Base-by-base conservation (phyloP, 2,797 vertebrate genomes). In the Chanos chanos region DNA sequence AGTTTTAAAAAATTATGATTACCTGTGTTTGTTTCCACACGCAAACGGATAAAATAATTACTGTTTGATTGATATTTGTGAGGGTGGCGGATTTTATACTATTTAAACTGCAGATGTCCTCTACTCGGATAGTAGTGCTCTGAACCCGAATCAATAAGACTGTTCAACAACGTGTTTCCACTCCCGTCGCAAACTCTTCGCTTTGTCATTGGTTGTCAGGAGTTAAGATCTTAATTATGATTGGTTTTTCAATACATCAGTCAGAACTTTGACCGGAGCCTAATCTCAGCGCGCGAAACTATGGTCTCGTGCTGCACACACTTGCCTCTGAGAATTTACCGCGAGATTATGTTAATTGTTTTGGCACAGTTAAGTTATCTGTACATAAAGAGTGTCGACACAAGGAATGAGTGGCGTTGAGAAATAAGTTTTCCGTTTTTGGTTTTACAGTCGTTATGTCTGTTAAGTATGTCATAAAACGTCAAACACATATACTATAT, bases 241-340 rank as follows among this genome's bases (percentile, higher is more conserved):
- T 87, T 82, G 84, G 89, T 0, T 19, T 0, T 1, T 0, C 4
- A 0, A 4, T 37, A 36, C 65, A 80, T 85, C 87, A 44, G 47
- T 87, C 72, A 37, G 0, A 0, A 36, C 13, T 56, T 66, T 73
- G 81, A 80, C 70, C 79, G 88, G 87, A 80, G 83, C 84, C 85
- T 84, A 81, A 71, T 22, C 63, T 78, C 81, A 91, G 90, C 89
- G 89, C 90, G 90, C 89, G 90, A 92, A 91, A 92, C 61, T 56
- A 72, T 73, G 70, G 59, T 90, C 89, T 89, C 90, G 89, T 85
- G 80, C 60, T 53, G 55, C 80, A 72, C 79, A 64, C 79, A 82
- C 74, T 77, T 31, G 40, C 33, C 63, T 74, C 44, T 5, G 4
- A 48, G 2, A 1, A 28, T 1, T 44, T 84, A 70, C 83, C 89